Conservation (phyloP, 2,888 invertebrate species). For the Nezara viridula region DNA sequence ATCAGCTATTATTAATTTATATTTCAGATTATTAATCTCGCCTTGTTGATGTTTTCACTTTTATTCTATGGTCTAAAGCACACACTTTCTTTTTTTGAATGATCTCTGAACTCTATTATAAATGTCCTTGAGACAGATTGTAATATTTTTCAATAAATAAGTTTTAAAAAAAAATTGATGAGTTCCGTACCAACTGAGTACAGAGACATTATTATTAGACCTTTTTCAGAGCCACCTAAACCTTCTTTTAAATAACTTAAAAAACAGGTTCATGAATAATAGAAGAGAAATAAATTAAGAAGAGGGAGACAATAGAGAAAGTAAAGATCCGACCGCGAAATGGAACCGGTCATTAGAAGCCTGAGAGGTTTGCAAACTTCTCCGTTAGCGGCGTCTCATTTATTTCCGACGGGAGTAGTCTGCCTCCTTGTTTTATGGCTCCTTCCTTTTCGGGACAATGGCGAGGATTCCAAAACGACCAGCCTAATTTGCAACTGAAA, state of each 20-base stretch:
- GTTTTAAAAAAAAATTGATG: too few relatives aligned
- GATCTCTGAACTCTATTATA: too few relatives aligned
- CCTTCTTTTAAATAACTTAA: not conserved
- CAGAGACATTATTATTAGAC: too few relatives aligned
- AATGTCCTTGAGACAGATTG: too few relatives aligned
- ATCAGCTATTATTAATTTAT: too few relatives aligned
- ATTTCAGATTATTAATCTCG: too few relatives aligned
- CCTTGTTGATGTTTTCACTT: too few relatives aligned
- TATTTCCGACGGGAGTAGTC: constrained; percentile 37
- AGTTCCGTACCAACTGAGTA: too few relatives aligned
- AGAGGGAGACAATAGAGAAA: not conserved
- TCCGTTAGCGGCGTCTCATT: constrained; percentile 14
- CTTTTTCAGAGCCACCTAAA: not conserved
- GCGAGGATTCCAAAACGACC: not conserved
- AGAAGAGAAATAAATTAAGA: not conserved
- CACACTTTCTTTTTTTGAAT: too few relatives aligned
- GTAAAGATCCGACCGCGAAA: not conserved
- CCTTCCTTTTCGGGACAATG: not conserved
- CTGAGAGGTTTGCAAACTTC: constrained; percentile 29
- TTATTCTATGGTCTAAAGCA: too few relatives aligned
- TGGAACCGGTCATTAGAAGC: constrained; percentile 36
- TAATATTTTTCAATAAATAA: too few relatives aligned
- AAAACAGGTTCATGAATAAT: constrained; percentile 23
- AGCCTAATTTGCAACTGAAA: constrained; percentile 11
- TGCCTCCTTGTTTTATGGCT: not conserved